Base-by-base conservation (phyloP, 1,140 invertebrate species). In the Cydia amplana region DNA sequence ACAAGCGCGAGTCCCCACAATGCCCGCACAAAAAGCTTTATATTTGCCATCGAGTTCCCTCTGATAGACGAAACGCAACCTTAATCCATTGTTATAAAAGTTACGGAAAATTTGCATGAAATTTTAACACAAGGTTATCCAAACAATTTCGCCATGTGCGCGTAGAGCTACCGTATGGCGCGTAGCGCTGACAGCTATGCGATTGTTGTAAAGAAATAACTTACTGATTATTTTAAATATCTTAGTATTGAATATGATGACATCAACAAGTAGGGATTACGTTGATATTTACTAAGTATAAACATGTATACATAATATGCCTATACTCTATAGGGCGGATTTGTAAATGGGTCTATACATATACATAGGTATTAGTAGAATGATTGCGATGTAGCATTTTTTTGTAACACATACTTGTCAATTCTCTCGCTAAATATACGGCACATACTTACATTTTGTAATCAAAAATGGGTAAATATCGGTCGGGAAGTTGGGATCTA, bases 1-100 rank as follows among this genome's bases (percentile, higher is more conserved):
- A 92, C 89, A 91, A 86, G 88, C 84, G 78, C 77, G 75, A 83
- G 78, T 86, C 86, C 85, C 85, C 82, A 85, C 83, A 89, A 90
- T 90, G 80, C 81, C 82, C 74, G 82, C 55, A 43, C 49, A 43
- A 63, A 72, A 75, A 77, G 67, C 65, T 43, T 36, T 65, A 40
- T 74, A 40, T 73, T 73, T 76, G 74, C 77, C n/a, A 36, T 60
- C 3, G 65, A 32, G 36, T 1, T 36, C 28, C 28, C 28, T 70
- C 65, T 9, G n/a, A 12, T 51, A 74, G 16, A 67, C 72, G n/a
- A 73, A 16, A 73, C 46, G 51, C 7, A 32, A 80, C 80, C 70
- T 43, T 80, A 75, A 51, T 43, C 2, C n/a, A 60, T 76, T 79
- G 70, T 64, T 73, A 63, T 74, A 82, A 76, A 40, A 20, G 36